Percentiles rank a stretch among this genome's conserved stretches.
Conservation (phyloP, 2,113 vertebrate genomes). For the Cettia cetti region DNA sequence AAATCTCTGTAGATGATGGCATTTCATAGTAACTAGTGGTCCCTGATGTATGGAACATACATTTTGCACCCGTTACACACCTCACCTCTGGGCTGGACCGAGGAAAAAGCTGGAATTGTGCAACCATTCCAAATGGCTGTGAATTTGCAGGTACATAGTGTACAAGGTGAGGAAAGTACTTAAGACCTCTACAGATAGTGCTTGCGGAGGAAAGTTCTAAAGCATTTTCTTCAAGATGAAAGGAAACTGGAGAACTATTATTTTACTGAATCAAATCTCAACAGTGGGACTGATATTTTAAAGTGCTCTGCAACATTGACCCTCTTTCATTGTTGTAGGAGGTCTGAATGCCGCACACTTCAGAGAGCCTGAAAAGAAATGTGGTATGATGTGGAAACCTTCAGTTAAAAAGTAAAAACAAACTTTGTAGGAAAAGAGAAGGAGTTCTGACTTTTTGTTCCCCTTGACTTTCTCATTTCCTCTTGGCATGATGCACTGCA, state of each 20-base stretch:
- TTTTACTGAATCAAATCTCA: background rate
- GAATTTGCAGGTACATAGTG: background rate
- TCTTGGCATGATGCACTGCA: background rate
- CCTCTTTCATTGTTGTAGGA: background rate
- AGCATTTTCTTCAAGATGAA: background rate
- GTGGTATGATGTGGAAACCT: background rate
- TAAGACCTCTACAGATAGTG: background rate
- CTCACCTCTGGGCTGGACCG: background rate
- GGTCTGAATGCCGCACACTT: background rate
- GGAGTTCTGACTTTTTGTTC: background rate
- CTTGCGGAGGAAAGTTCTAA: background rate
- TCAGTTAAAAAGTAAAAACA: background rate
- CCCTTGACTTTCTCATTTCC: background rate
- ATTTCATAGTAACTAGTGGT: background rate
- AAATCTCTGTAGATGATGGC: background rate
- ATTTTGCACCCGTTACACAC: background rate
- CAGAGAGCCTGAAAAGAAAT: background rate
- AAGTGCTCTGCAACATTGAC: background rate
- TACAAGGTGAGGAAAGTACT: background rate
- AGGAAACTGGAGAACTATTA: background rate
- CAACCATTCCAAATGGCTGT: fast-evolving
- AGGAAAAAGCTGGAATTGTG: background rate
- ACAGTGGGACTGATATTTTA: background rate
- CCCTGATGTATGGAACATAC: background rate
- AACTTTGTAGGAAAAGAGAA: background rate